Base-by-base conservation (phyloP, 2,797 vertebrate genomes). In the Sebastes goodei region DNA sequence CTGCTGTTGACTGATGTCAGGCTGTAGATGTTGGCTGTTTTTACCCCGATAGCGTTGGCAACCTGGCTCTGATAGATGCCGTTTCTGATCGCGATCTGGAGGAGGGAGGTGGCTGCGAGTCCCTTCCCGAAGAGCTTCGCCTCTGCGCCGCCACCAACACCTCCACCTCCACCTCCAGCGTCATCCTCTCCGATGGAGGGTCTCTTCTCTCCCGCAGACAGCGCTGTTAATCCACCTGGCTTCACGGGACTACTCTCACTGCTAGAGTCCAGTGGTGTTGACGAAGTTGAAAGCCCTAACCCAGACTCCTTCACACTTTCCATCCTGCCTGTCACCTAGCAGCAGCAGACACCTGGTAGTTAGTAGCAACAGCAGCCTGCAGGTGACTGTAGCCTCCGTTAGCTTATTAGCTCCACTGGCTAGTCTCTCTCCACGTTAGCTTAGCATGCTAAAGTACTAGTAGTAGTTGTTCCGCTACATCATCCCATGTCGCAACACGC, bases 111-210 rank as follows among this genome's bases (percentile, higher is more conserved):
- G 88, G 95, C 94, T 3, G 92, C 92, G 0, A 88, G 88, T 74
- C 90, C 95, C 93, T 91, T 96, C 82, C 91, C 95, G 82, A 94
- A 96, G 88, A 92, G 91, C 95, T 94, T 95, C 86, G 95, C 68
- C 88, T 96, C 86, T 56, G 94, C 74, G 88, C 94, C 86, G 53
- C 92, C 92, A 8, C 87, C 88, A 38, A 38, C 35, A 38, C 94
- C 86, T 52, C 91, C 92, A 8, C 87, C 88, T 32, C 30, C 30
- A 35, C 33, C 33, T 35, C 33, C 33, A 35, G 10, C 33, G 67
- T 95, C 93, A 57, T 95, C 94, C 72, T 92, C 94, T 35, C 88
- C 93, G 55, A 90, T 81, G 33, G 91, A 93, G 8, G 89, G 82
- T 93, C 91, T 93, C 79, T 93, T 95, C 38, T 42, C 38, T 9